Conservation (phyloP, 1,140 invertebrate genomes). For the Apis cerana region DNA sequence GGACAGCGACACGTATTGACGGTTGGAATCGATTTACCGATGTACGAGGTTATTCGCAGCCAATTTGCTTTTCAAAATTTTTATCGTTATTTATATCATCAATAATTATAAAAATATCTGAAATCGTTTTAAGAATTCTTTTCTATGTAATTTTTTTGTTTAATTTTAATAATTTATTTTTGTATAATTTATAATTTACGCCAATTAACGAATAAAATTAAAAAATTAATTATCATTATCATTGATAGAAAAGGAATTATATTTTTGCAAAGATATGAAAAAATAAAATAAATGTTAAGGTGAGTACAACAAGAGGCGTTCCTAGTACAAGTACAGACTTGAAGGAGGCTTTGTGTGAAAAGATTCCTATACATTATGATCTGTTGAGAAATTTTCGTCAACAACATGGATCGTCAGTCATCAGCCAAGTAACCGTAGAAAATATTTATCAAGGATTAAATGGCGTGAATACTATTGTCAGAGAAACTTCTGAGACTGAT, state of each 20-base stretch:
- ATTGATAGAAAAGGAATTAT: too few species aligned
- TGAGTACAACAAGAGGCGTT: slow-evolving; percentile 65
- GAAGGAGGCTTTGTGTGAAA: slow-evolving; percentile 73
- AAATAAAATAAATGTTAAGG: slow-evolving; percentile 41
- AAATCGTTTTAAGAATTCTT: not conserved
- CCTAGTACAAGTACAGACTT: slow-evolving; percentile 68
- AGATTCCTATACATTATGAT: slow-evolving; percentile 72
- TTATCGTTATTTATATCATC: not conserved
- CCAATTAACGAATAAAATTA: not conserved
- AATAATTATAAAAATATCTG: not conserved
- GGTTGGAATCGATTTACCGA: slow-evolving; percentile 57
- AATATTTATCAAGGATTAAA: slow-evolving; percentile 69
- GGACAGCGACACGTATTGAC: slow-evolving; percentile 48
- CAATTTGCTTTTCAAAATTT: slow-evolving; percentile 44
- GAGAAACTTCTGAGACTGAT: slow-evolving; percentile 69
- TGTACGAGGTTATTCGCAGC: slow-evolving; percentile 50
- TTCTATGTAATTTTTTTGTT: too few species aligned
- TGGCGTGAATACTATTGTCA: slow-evolving; percentile 64
- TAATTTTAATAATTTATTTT: not conserved
- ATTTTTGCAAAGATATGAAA: slow-evolving; percentile 3
- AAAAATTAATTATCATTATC: not conserved
- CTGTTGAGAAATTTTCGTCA: slow-evolving; percentile 68
- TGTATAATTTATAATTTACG: not conserved
- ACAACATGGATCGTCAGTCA: slow-evolving; percentile 57
- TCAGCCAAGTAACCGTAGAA: slow-evolving; percentile 69